phyloP scores from a whole-genome alignment of 2,888 invertebrate genomes.

The Xylocampa areola region DNA sequence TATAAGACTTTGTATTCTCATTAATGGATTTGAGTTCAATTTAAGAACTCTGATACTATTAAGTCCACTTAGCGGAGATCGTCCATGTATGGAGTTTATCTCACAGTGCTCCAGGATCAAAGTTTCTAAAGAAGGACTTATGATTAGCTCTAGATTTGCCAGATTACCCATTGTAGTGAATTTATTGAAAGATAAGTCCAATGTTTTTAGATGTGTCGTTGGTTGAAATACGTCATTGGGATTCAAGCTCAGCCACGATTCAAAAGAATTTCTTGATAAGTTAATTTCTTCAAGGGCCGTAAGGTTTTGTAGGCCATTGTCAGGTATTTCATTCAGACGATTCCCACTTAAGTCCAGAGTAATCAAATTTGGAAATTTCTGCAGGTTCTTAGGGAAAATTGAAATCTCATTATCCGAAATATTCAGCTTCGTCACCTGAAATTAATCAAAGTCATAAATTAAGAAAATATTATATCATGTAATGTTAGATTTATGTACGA shows the following conservation, averaged over 20 bases:
- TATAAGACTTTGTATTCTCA: slow-evolving; percentile 81
- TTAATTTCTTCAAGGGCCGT: slow-evolving; percentile 90
- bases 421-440: slow-evolving; percentile 91
- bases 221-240: slow-evolving; percentile 86
- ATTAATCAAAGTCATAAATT: slow-evolving; percentile 61
- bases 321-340: slow-evolving; percentile 84
- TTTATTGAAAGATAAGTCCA: slow-evolving; percentile 92
- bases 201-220: slow-evolving; percentile 85
- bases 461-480: no score
- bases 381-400: slow-evolving; percentile 84
- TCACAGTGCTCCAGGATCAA: slow-evolving; percentile 91
- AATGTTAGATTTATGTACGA: no score
- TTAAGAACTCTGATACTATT: slow-evolving; percentile 87
- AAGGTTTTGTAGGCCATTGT: slow-evolving; percentile 86
- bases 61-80: slow-evolving; percentile 85
- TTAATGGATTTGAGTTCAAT: slow-evolving; percentile 87
- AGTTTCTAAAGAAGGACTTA: slow-evolving; percentile 89
- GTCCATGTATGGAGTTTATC: slow-evolving; percentile 87
- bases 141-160: slow-evolving; percentile 86
- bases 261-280: slow-evolving; percentile 91
- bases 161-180: slow-evolving; percentile 87
- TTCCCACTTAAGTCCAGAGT: slow-evolving; percentile 85
- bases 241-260: slow-evolving; percentile 89
- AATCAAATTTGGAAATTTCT: slow-evolving; percentile 72
- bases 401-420: slow-evolving; percentile 91